Percentiles rank a stretch among this genome's conserved stretches.
These are phyloP conservation scores for Synanceia verrucosa DNA, from an alignment of 2,797 vertebrate species.

Conservation along the genomic window DNA sequence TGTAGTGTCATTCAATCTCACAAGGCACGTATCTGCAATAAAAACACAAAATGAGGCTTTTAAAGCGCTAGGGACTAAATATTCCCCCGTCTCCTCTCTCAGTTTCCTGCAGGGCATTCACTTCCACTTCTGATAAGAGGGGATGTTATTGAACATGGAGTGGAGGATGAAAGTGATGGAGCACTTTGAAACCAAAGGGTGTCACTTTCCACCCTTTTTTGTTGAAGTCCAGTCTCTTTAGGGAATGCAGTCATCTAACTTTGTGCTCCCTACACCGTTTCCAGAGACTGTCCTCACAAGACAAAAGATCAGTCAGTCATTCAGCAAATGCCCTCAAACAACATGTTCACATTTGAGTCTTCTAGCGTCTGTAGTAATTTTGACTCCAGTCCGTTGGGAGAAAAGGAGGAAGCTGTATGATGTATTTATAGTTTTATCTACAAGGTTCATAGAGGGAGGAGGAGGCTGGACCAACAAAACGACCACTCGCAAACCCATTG, in stretches of 20 bases:
- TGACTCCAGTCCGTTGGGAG: background rate
- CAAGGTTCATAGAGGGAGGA: background rate
- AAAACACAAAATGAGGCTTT: background rate
- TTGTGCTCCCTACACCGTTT: background rate
- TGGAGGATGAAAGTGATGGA: constrained; percentile 10
- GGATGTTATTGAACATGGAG: background rate
- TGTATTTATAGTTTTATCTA: background rate
- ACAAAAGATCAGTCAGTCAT: constrained; percentile 3
- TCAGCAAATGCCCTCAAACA: background rate
- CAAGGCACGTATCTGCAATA: background rate
- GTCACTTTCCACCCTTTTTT: constrained; percentile 4
- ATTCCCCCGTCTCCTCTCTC: background rate
- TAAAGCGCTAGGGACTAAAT: background rate
- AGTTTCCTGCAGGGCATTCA: background rate
- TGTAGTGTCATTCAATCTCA: constrained; percentile 28
- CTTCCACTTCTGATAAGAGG: background rate
- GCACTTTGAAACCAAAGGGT: constrained; percentile 13
- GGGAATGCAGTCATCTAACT: background rate
- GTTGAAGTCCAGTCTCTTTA: background rate
- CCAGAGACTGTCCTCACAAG: background rate
- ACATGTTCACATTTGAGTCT: background rate
- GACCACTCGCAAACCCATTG: background rate
- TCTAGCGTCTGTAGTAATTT: background rate
- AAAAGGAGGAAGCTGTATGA: background rate
- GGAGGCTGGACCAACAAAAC: no score